phyloP scores from a whole-genome alignment of 2,797 vertebrate species.

The Coluber constrictor region DNA sequence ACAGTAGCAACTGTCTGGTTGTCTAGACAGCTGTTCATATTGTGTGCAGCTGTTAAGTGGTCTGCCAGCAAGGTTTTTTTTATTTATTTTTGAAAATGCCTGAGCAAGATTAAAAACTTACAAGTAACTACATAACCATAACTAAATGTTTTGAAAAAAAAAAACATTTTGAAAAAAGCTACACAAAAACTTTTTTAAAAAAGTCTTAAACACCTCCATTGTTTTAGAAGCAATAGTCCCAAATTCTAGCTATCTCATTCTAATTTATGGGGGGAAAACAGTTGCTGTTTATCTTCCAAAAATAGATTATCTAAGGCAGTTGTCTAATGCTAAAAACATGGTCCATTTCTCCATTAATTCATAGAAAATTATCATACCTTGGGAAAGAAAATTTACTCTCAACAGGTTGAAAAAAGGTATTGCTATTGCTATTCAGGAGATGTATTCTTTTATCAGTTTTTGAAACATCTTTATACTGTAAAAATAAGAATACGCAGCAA shows the following conservation, averaged over 20 bases:
- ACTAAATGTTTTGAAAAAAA: neutral
- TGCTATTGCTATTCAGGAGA: neutral
- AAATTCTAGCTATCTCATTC: conserved; percentile 28
- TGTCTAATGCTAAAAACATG: neutral
- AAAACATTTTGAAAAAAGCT: neutral
- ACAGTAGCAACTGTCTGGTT: conserved; percentile 74
- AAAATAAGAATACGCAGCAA: neutral
- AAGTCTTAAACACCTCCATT: neutral
- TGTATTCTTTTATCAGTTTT: neutral
- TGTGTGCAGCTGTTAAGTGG: conserved; percentile 56
- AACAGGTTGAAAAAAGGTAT: neutral
- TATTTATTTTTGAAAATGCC: conserved; percentile 70
- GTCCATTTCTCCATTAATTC: neutral
- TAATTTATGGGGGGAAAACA: conserved; percentile 9
- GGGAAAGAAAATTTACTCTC: neutral
- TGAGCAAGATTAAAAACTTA: conserved; percentile 51
- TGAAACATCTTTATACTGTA: neutral
- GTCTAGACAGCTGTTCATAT: conserved; percentile 77
- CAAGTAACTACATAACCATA: conserved; percentile 33
- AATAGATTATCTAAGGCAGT: neutral
- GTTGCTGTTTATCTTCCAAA: neutral
- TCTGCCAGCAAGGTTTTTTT: conserved; percentile 51
- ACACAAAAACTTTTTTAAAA: conserved; percentile 8
- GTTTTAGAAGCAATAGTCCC: conserved; percentile 33
- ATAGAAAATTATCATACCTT: neutral